Evolutionary conservation across 2,888 invertebrate species (phyloP).

Genomic region (Lycaena phlaeas): DNA sequence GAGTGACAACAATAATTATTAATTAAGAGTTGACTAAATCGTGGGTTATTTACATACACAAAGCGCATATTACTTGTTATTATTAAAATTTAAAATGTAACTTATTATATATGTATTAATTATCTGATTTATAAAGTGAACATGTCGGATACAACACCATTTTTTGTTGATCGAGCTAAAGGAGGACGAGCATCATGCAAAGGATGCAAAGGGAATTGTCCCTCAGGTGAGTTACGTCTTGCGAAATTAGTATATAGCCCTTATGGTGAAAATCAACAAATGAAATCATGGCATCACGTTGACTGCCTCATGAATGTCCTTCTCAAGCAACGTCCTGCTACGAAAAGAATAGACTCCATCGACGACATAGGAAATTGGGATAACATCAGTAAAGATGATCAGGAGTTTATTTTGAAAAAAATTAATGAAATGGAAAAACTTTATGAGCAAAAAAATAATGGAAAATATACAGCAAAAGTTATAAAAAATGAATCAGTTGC

Average conservation of each 20-base stretch:
- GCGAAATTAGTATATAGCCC: slow-evolving; percentile 86
- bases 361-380: slow-evolving; percentile 87
- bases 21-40: too few relatives aligned
- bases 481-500: slow-evolving; percentile 41
- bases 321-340: slow-evolving; percentile 83
- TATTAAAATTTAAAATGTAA: too few relatives aligned
- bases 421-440: slow-evolving; percentile 75
- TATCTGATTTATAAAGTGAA: too few relatives aligned
- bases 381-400: slow-evolving; percentile 76
- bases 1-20: too few relatives aligned
- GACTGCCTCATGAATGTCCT: slow-evolving; percentile 86
- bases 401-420: slow-evolving; percentile 75
- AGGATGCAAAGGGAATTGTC: slow-evolving; percentile 87
- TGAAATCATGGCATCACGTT: slow-evolving; percentile 90
- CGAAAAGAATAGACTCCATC: slow-evolving; percentile 84
- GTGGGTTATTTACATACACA: too few relatives aligned
- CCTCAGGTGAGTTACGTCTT: slow-evolving; percentile 79
- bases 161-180: slow-evolving; percentile 85
- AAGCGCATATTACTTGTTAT: too few relatives aligned
- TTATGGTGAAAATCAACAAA: slow-evolving; percentile 78
- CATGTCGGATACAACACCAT: slow-evolving; percentile 54
- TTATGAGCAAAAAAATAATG: slow-evolving; percentile 64
- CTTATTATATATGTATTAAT: too few relatives aligned
- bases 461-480: slow-evolving; percentile 55
- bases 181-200: slow-evolving; percentile 87